Evolutionary conservation across 2,797 vertebrate genomes (phyloP).

Genomic region (Microctenopoma steveboyesi): DNA sequence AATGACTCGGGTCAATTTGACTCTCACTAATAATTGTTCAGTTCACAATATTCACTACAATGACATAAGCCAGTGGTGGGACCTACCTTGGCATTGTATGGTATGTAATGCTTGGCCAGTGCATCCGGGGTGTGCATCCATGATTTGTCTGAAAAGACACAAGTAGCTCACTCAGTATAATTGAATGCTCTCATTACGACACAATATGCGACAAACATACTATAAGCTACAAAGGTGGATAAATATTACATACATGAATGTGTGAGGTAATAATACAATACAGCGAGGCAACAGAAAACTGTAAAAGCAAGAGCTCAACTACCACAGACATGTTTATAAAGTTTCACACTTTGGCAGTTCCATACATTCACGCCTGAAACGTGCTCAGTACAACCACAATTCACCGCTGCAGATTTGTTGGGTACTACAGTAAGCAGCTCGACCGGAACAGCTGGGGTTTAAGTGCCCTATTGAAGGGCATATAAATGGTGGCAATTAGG

Average conservation of each 20-base stretch:
- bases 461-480: not conserved
- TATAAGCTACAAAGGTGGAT: not conserved
- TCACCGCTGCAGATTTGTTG: not conserved
- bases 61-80: not conserved
- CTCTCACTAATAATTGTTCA: not conserved
- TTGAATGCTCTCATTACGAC: not conserved
- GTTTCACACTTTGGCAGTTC: not conserved
- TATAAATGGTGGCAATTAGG: conserved; percentile 11
- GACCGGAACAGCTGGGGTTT: not conserved
- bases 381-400: not conserved
- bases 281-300: not conserved
- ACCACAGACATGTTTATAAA: too few species aligned
- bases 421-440: not conserved
- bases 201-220: not conserved
- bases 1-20: not conserved
- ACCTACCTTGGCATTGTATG: conserved; percentile 97
- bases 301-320: too few species aligned
- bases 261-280: not conserved
- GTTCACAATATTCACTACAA: not conserved
- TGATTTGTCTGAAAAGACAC: conserved; percentile 93
- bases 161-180: conserved; percentile 31
- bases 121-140: conserved; percentile 99
- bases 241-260: not conserved
- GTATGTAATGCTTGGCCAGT: conserved; percentile 97
- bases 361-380: not conserved